Conservation (phyloP, 2,888 invertebrate species). For the Hermaeophaga mercurialis region DNA sequence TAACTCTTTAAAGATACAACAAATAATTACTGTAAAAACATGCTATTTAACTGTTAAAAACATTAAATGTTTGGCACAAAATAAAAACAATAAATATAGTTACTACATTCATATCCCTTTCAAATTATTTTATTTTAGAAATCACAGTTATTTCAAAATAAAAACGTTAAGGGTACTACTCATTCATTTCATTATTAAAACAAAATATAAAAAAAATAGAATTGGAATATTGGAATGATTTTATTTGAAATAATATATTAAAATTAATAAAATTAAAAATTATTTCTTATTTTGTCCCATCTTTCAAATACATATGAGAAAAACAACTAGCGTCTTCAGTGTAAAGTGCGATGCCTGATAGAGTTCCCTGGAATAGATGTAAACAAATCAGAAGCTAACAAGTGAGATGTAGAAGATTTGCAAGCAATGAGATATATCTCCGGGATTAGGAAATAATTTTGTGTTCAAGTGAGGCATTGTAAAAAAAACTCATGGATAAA, state of each 20-base stretch:
- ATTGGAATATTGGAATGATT: constrained; percentile 10
- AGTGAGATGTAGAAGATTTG: no score
- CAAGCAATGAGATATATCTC: no score
- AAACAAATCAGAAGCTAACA: no score
- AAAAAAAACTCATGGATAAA: no score
- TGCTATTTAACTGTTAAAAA: constrained; percentile 21
- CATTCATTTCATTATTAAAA: not conserved
- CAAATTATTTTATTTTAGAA: not conserved
- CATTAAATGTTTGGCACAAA: constrained; percentile 36
- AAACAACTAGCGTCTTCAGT: no score
- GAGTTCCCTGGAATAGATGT: not conserved
- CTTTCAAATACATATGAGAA: no score
- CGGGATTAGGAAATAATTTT: no score
- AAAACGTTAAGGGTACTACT: not conserved
- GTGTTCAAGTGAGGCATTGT: no score
- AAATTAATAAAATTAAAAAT: no score
- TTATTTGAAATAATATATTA: no score
- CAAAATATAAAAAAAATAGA: not conserved
- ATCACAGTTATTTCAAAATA: constrained; percentile 6
- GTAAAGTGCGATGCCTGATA: no score
- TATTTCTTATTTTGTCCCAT: no score
- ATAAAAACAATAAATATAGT: constrained; percentile 19
- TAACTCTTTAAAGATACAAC: constrained; percentile 41
- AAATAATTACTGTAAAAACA: constrained; percentile 16
- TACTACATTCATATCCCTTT: constrained; percentile 1